phyloP scores from a whole-genome alignment of 1,140 invertebrate species.

The Glossosoma conforme region DNA sequence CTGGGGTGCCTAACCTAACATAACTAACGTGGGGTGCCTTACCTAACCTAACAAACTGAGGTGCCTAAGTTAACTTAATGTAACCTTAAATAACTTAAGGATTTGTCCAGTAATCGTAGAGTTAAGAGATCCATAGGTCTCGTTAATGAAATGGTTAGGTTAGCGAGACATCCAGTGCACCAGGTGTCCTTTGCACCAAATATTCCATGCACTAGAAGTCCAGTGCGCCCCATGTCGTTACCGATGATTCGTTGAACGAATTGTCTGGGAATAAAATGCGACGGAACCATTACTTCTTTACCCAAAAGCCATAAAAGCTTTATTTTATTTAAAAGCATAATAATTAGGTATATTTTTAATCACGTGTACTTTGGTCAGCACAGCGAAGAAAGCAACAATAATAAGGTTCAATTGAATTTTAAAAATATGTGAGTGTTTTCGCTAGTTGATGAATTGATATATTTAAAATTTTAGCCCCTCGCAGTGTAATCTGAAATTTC shows the following conservation, averaged over 20 bases:
- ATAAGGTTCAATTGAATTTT: background rate
- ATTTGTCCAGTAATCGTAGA: no score
- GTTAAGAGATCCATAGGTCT: no score
- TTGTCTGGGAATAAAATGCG: no score
- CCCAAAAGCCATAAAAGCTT: background rate
- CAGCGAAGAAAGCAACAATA: no score
- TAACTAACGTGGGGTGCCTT: background rate
- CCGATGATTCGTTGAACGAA: no score
- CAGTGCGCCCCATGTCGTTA: no score
- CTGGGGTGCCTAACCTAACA: background rate
- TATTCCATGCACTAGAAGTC: no score
- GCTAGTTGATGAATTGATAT: background rate
- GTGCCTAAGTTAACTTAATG: background rate
- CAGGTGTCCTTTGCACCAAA: no score
- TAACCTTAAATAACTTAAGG: constrained; percentile 1
- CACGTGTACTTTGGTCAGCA: no score
- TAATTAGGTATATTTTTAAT: background rate
- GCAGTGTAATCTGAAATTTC: constrained; percentile 28
- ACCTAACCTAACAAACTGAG: background rate
- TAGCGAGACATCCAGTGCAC: no score
- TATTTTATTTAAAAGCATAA: background rate
- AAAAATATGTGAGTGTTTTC: background rate
- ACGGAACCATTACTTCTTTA: background rate
- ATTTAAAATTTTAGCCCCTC: constrained; percentile 19
- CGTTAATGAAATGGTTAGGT: no score